These are phyloP conservation scores for Drosophila nigricruria DNA, from an alignment of 2,888 invertebrate genomes.

Conservation along the genomic window DNA sequence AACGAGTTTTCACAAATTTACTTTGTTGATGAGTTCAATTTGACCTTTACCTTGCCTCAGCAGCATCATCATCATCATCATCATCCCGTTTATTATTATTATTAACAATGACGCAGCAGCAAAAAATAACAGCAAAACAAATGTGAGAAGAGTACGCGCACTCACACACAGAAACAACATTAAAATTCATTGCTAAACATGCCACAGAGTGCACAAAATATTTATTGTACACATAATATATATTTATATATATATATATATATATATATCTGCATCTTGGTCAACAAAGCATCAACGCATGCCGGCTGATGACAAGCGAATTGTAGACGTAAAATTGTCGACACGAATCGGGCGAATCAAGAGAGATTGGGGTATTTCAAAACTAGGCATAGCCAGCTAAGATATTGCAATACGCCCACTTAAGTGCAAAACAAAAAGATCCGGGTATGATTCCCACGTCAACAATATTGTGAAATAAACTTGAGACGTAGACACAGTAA, in stretches of 20 bases:
- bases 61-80: conserved; percentile 21
- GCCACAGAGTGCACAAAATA: conserved; percentile 23
- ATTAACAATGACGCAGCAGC: conserved; percentile 70
- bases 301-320: conserved; percentile 31
- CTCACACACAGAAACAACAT: conserved; percentile 1
- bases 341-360: conserved; percentile 8
- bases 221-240: conserved; percentile 1
- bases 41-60: conserved; percentile 69
- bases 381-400: not conserved
- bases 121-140: conserved; percentile 1
- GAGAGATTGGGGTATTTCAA: conserved; percentile 10
- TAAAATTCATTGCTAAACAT: conserved; percentile 45
- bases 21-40: conserved; percentile 58
- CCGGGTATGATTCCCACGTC: conserved; percentile 11
- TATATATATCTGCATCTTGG: conserved; percentile 26
- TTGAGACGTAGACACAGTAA: not conserved
- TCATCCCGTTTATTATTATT: conserved; percentile 47
- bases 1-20: conserved; percentile 42
- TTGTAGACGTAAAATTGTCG: conserved; percentile 30
- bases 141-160: not conserved
- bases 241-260: not conserved
- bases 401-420: conserved; percentile 22
- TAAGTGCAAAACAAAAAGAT: not conserved
- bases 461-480: not conserved
- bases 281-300: conserved; percentile 24